These are phyloP conservation scores for Mormyrus proboscirostris DNA, from an alignment of 2,797 vertebrate genomes.

Conservation along the genomic window DNA sequence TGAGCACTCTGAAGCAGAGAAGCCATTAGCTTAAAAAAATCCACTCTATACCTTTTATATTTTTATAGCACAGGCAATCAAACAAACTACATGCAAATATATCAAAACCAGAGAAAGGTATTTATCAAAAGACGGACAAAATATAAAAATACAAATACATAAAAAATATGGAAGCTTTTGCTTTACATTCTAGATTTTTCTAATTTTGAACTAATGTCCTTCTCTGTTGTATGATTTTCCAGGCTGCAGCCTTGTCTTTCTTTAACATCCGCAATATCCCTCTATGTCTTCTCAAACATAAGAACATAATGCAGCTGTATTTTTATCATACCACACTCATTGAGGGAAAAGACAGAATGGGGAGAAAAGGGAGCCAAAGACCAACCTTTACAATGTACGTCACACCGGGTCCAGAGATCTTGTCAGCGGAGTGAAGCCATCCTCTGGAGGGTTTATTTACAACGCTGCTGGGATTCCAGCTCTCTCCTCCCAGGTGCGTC, in stretches of 20 bases:
- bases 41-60: conserved; percentile 38
- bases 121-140: neutral
- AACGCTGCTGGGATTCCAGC: conserved; percentile 72
- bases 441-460: conserved; percentile 78
- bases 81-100: conserved; percentile 30
- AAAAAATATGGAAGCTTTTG: conserved; percentile 27
- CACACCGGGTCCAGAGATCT: conserved; percentile 94
- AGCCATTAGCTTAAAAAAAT: conserved; percentile 37
- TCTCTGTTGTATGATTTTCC: conserved; percentile 53
- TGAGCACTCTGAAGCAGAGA: conserved; percentile 31
- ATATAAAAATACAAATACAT: conserved; percentile 11
- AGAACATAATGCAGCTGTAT: conserved; percentile 42
- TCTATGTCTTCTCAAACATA: conserved; percentile 48
- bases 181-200: conserved; percentile 30
- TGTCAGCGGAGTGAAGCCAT: conserved; percentile 86
- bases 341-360: conserved; percentile 52
- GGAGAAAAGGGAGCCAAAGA: conserved; percentile 50
- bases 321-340: conserved; percentile 39
- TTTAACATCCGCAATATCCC: conserved; percentile 46
- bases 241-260: conserved; percentile 45
- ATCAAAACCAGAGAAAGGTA: conserved; percentile 17
- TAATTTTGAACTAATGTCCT: conserved; percentile 40
- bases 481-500: conserved; percentile 66
- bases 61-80: conserved; percentile 16
- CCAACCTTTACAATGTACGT: conserved; percentile 95